Evolutionary conservation across 2,113 vertebrate species (phyloP).

Genomic region (Sterna hirundo): DNA sequence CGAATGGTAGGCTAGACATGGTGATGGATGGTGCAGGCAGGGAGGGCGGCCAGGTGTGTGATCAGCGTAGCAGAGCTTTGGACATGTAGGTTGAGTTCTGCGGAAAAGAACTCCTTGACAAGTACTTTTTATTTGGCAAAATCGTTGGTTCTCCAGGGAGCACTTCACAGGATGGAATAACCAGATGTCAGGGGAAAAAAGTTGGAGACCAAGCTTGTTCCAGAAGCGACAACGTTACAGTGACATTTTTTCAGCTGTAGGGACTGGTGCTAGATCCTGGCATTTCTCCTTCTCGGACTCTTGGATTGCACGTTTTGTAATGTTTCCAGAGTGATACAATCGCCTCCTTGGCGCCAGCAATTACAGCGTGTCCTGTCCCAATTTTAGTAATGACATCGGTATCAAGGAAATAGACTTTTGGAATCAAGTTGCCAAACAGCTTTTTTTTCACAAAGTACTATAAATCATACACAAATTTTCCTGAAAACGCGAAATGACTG

Average conservation of each 20-base stretch:
- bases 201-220: neutral
- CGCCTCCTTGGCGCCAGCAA: neutral
- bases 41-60: fast-evolving
- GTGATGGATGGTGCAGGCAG: neutral
- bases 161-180: neutral
- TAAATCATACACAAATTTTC: neutral
- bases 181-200: neutral
- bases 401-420: neutral
- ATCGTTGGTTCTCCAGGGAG: neutral
- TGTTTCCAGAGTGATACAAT: neutral
- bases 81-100: neutral
- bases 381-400: neutral
- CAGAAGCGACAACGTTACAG: neutral
- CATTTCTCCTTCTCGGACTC: neutral
- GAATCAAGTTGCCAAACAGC: neutral
- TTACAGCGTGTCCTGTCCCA: neutral
- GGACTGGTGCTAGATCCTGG: neutral
- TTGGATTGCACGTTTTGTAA: neutral
- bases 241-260: neutral
- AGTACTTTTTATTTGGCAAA: neutral
- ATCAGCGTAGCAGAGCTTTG: neutral
- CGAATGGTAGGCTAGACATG: fast-evolving
- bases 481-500: neutral
- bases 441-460: neutral
- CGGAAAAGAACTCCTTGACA: neutral